These are phyloP conservation scores for Lepidurus apus DNA, from an alignment of 1,140 invertebrate species.

Conservation along the genomic window DNA sequence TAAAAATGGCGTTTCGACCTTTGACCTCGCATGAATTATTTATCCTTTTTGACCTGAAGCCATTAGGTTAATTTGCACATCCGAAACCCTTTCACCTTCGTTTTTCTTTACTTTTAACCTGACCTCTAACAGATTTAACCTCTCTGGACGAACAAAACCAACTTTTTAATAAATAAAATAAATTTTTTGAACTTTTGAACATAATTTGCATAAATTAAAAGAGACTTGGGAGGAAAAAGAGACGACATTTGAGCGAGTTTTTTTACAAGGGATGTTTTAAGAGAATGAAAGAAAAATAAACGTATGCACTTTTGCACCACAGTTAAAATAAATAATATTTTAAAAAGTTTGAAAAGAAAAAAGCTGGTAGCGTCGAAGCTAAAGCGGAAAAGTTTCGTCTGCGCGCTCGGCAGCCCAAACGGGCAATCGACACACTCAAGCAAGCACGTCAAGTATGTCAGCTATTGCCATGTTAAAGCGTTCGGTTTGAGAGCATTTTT, in stretches of 20 bases:
- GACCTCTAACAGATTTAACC: neutral
- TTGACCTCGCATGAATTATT: neutral
- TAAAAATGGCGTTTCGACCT: neutral
- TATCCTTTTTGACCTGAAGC: neutral
- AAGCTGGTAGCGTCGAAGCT: neutral
- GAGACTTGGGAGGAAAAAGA: too few species aligned
- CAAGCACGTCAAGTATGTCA: slow-evolving; percentile 71
- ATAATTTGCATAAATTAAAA: too few species aligned
- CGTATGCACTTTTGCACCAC: too few species aligned
- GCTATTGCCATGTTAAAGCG: slow-evolving; percentile 68
- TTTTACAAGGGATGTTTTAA: too few species aligned
- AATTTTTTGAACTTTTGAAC: too few species aligned
- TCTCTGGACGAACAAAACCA: neutral
- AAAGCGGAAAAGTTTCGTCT: slow-evolving; percentile 1
- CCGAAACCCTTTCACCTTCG: slow-evolving; percentile 17
- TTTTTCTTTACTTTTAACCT: neutral
- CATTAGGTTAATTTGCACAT: neutral
- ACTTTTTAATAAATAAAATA: too few species aligned
- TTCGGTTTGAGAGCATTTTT: slow-evolving; percentile 62
- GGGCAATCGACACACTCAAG: slow-evolving; percentile 41
- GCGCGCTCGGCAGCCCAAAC: slow-evolving; percentile 17
- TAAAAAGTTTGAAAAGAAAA: neutral
- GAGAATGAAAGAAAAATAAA: too few species aligned
- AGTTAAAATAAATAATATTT: too few species aligned
- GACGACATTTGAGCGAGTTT: too few species aligned